phyloP scores from a whole-genome alignment of 2,888 invertebrate genomes.

The Eugnorisma glareosa region DNA sequence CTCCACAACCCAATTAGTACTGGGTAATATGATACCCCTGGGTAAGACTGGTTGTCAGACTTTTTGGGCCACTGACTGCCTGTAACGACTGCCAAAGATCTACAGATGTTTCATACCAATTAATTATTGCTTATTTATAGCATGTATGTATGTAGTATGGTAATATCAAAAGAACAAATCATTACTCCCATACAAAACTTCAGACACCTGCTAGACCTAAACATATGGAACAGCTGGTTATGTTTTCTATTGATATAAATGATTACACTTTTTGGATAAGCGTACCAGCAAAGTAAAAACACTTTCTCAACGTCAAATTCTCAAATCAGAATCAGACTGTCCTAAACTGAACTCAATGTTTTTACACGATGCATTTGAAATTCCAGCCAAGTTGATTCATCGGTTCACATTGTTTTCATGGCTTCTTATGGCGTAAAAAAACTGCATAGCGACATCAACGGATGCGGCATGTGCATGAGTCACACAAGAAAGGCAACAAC shows the following conservation, averaged over 20 bases:
- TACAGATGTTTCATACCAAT: too few species aligned
- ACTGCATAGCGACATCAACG: slow-evolving; percentile 40
- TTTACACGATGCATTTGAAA: neutral
- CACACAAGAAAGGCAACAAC: slow-evolving; percentile 41
- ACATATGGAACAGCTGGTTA: neutral
- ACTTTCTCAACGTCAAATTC: neutral
- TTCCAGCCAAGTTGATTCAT: slow-evolving; percentile 20
- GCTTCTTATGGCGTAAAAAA: slow-evolving; percentile 24
- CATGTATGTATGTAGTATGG: neutral
- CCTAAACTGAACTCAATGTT: neutral
- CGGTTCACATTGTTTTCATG: neutral
- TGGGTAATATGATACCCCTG: too few species aligned
- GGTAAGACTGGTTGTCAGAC: too few species aligned
- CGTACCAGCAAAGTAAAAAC: neutral
- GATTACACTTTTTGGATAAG: neutral
- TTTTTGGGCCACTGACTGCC: too few species aligned
- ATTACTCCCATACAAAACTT: neutral
- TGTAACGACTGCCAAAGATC: too few species aligned
- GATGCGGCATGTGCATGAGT: slow-evolving; percentile 39
- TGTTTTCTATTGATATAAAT: neutral
- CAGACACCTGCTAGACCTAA: neutral
- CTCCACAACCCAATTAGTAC: too few species aligned
- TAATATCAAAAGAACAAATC: neutral
- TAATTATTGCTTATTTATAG: too few species aligned
- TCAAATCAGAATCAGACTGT: neutral